Evolutionary conservation across 2,888 invertebrate genomes (phyloP).

Genomic region (Xylocampa areola): DNA sequence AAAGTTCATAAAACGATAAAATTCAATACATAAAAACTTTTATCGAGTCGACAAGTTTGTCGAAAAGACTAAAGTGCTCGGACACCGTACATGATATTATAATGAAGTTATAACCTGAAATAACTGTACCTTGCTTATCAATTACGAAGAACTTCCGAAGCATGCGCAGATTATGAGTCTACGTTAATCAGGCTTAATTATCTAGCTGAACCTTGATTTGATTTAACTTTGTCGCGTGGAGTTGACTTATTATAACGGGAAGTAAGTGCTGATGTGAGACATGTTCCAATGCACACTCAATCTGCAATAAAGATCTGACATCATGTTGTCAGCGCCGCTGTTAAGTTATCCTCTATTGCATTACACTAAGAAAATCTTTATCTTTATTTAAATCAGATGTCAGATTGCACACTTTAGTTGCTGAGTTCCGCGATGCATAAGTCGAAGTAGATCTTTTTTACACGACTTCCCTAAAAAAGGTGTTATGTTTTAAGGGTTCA

Average conservation of each 20-base stretch:
- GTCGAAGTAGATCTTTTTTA: too few species aligned
- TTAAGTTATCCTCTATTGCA: not conserved
- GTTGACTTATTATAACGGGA: slow-evolving; percentile 10
- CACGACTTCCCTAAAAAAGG: too few species aligned
- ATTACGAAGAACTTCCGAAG: slow-evolving; percentile 14
- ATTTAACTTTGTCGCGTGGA: slow-evolving; percentile 25
- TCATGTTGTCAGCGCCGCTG: too few species aligned
- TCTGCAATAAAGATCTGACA: slow-evolving; percentile 2
- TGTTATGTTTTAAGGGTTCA: too few species aligned
- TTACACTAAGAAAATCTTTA: too few species aligned
- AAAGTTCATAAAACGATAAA: too few species aligned
- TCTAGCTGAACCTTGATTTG: slow-evolving; percentile 16
- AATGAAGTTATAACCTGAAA: slow-evolving; percentile 13
- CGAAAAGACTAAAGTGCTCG: too few species aligned
- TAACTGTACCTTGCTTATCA: slow-evolving; percentile 36
- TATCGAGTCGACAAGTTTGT: too few species aligned
- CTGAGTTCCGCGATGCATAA: too few species aligned
- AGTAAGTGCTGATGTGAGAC: slow-evolving; percentile 9
- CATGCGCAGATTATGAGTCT: slow-evolving; percentile 34
- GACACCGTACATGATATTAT: slow-evolving; percentile 18
- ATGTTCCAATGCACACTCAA: slow-evolving; percentile 11
- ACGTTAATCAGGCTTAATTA: slow-evolving; percentile 44
- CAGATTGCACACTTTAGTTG: too few species aligned
- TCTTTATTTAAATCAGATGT: too few species aligned
- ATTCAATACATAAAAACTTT: too few species aligned